These are phyloP conservation scores for Vandiemenella viatica DNA, from an alignment of 2,888 invertebrate genomes.

Conservation along the genomic window DNA sequence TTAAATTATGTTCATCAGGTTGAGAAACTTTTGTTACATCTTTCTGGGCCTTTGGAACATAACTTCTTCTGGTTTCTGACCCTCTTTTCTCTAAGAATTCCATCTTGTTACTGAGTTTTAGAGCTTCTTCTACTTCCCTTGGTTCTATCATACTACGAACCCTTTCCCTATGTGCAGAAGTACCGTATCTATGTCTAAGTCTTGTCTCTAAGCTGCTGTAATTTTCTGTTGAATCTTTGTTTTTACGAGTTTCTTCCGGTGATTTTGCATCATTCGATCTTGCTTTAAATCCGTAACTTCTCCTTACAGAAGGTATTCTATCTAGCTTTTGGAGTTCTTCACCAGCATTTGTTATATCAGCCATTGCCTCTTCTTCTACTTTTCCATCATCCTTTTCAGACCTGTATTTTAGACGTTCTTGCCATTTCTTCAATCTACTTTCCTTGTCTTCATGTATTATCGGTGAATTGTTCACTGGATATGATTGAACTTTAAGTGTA, in stretches of 20 bases:
- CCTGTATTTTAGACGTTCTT: slow-evolving; percentile 46
- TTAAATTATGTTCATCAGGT: not conserved
- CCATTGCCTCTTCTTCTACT: slow-evolving; percentile 27
- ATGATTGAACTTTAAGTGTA: slow-evolving; percentile 27
- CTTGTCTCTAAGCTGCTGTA: slow-evolving; percentile 14
- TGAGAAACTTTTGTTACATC: not conserved
- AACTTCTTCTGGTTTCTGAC: slow-evolving; percentile 5
- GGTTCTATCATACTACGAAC: slow-evolving; percentile 32
- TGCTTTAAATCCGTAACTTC: slow-evolving; percentile 4
- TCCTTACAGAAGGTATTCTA: slow-evolving; percentile 25
- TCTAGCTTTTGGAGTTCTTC: slow-evolving; percentile 31
- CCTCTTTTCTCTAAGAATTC: not conserved
- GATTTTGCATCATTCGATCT: not conserved
- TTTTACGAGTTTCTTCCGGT: not conserved
- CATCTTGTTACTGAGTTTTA: slow-evolving; percentile 13
- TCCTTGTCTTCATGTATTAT: slow-evolving; percentile 38
- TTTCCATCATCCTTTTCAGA: slow-evolving; percentile 23
- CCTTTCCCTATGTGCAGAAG: slow-evolving; percentile 26
- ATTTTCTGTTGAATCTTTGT: slow-evolving; percentile 2
- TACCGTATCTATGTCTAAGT: slow-evolving; percentile 11
- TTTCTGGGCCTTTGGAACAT: slow-evolving; percentile 1
- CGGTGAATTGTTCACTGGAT: slow-evolving; percentile 20
- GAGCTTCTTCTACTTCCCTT: slow-evolving; percentile 25
- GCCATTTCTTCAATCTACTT: slow-evolving; percentile 49
- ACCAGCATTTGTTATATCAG: slow-evolving; percentile 28